phyloP scores from a whole-genome alignment of 2,797 vertebrate species.

The Discoglossus pictus region DNA sequence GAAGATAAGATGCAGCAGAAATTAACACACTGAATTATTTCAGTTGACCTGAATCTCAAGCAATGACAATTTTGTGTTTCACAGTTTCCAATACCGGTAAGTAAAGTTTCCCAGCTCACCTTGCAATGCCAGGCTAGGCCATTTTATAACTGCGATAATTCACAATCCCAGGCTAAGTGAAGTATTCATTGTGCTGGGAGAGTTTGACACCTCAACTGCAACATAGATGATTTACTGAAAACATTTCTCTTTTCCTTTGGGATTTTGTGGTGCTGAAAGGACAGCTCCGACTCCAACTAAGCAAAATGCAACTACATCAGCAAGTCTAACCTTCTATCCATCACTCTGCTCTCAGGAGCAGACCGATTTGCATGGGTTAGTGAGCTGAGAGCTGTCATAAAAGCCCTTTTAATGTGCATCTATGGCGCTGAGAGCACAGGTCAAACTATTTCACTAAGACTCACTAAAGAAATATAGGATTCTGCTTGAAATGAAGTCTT shows the following conservation, averaged over 20 bases:
- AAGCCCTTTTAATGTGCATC: conserved; percentile 38
- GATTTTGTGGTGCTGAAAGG: conserved; percentile 38
- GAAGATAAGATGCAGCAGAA: too few species aligned
- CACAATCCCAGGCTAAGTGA: conserved; percentile 36
- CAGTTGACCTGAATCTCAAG: too few species aligned
- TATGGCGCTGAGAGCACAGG: conserved; percentile 26
- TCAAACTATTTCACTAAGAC: conserved; percentile 8
- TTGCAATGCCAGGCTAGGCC: neutral
- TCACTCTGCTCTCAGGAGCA: conserved; percentile 28
- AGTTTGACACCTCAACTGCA: conserved; percentile 35
- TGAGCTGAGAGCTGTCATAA: conserved; percentile 34
- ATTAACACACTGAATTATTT: too few species aligned
- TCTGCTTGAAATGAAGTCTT: too few species aligned
- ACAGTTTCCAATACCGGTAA: too few species aligned
- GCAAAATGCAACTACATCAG: conserved; percentile 43
- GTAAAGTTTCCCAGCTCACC: neutral
- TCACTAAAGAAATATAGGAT: neutral
- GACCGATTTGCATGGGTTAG: conserved; percentile 47
- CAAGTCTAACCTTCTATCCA: conserved; percentile 37
- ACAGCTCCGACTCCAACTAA: conserved; percentile 38
- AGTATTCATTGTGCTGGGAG: conserved; percentile 43
- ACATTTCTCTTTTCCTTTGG: conserved; percentile 32
- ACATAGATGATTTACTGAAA: conserved; percentile 44
- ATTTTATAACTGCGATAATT: conserved; percentile 20
- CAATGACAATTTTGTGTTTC: too few species aligned